phyloP scores from a whole-genome alignment of 2,113 vertebrate genomes.

The Romanogobio albipinnatus region DNA sequence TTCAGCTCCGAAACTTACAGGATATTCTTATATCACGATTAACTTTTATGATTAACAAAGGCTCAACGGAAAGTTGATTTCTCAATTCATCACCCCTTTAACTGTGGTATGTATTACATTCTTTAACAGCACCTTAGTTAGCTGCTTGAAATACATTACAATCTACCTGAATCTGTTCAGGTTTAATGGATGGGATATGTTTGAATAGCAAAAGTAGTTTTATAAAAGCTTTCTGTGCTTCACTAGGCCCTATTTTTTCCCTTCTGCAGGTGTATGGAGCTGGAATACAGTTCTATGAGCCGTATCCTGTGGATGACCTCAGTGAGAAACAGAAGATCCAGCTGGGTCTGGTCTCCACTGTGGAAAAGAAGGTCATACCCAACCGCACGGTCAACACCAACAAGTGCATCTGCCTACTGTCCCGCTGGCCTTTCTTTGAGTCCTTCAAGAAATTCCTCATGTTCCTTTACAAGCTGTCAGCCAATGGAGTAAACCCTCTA shows the following conservation, averaged over 20 bases:
- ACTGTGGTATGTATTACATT: neutral
- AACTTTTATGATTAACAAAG: too few species aligned
- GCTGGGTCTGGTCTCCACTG: conserved; percentile 87
- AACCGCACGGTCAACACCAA: conserved; percentile 91
- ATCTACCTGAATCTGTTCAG: neutral
- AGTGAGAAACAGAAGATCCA: conserved; percentile 93
- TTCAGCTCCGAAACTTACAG: too few species aligned
- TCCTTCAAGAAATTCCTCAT: conserved; percentile 95
- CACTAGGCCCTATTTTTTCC: neutral
- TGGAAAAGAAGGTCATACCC: conserved; percentile 88
- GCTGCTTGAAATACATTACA: neutral
- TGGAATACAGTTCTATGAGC: conserved; percentile 97
- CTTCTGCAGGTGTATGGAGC: conserved; percentile 91
- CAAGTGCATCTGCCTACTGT: conserved; percentile 98
- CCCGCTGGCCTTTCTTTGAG: conserved; percentile 98
- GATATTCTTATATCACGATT: too few species aligned
- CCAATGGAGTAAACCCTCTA: conserved; percentile 93
- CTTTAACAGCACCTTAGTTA: too few species aligned
- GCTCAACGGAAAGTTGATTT: too few species aligned
- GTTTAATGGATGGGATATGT: neutral
- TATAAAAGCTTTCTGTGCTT: neutral
- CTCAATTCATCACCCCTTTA: neutral
- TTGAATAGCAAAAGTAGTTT: neutral
- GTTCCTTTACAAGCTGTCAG: conserved; percentile 96
- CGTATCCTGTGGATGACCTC: conserved; percentile 83